Evolutionary conservation across 2,797 vertebrate genomes (phyloP), one percentile per base, ranked within the genome.

Genomic region (Fistularia tabacaria): DNA sequence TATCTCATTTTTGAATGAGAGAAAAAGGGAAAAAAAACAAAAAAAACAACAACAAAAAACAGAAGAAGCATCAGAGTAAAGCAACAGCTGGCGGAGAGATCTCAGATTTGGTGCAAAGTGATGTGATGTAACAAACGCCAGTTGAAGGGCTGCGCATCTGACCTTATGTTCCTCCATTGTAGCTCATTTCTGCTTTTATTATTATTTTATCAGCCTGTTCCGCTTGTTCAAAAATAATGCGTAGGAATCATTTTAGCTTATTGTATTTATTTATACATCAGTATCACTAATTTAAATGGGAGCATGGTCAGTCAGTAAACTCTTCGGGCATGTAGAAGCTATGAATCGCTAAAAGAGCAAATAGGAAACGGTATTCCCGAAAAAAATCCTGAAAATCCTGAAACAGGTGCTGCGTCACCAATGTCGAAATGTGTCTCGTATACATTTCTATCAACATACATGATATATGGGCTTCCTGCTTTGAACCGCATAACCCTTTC

Each of bases 41-140:
- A 15, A 37, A 57, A 36, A 7, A 6, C 40, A 59, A 43, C 54
- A 45, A 54, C 40, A 45, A 37, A n/a, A 57, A 54, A 51, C 36
- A 13, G n/a, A 43, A 14, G 48, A 46, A 45, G 49, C 49, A 67
- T 60, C 63, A 59, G 11, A 49, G 60, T 6, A 6, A 15, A 25
- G 54, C 40, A n/a, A 58, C 64, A 71, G 46, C 71, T 72, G 59
- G 48, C 37, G 0, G 51, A 67, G 44, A 53, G 43, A 64, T 49
- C 57, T 63, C 53, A 41, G 40, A 57, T 57, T 61, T 57, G 46
- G 47, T 56, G 44, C 25, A 44, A 49, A 8, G 45, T 44, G 45
- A 39, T 63, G 42, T 57, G 49, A 38, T 52, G 38, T 14, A 39
- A 46, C 12, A 66, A 53, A 60, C 57, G 44, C 44, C 57, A 54